Evolutionary conservation across 2,888 invertebrate genomes (phyloP), one percentile per base, ranked within the genome.

Genomic region (Alentia gelatinosa): DNA sequence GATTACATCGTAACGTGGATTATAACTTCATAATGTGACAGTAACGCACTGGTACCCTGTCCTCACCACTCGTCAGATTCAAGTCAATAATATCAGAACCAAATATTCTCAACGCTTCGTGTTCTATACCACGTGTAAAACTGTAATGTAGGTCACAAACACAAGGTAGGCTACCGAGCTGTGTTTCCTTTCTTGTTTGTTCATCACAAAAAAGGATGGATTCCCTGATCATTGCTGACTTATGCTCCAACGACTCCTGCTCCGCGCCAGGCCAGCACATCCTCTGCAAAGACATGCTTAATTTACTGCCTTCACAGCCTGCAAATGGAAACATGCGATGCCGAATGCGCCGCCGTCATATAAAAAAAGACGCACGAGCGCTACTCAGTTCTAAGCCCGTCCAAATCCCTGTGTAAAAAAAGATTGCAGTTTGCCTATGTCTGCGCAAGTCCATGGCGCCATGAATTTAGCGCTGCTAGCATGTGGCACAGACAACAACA

Each of bases 261-360:
- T 5, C 26, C 12, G 7, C 15, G 37, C 79, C 79, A 79, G 23
- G 68, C 79, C 79, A 12, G 1, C 37, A 35, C 79, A 37, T 39
- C 35, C 79, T 35, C 37, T 1, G 63, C 33, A 79, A 39, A 12
- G 39, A 15, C 39, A 79, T 79, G 79, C 79, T 79, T 79, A 35
- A 79, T 79, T 79, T 79, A 79, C 79, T 4, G 79, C 12, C 79
- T n/a, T 19, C 39, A 79, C 79, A 79, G 39, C n/a, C 3, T 12
- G 30, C 68, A 68, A 68, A 68, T 68, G 33, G 33, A 68, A 68
- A 79, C 79, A 79, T 79, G 79, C 79, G 39, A 79, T 35, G 79
- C 23, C 4, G 37, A 79, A 79, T 68, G n/a, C 33, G 33, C 68
- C 79, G 79, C 39, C 74, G 35, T 19, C 23, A 26, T 37, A 79